These are phyloP conservation scores for Stictocephala bisonia DNA, from an alignment of 2,888 invertebrate species.

Conservation along the genomic window DNA sequence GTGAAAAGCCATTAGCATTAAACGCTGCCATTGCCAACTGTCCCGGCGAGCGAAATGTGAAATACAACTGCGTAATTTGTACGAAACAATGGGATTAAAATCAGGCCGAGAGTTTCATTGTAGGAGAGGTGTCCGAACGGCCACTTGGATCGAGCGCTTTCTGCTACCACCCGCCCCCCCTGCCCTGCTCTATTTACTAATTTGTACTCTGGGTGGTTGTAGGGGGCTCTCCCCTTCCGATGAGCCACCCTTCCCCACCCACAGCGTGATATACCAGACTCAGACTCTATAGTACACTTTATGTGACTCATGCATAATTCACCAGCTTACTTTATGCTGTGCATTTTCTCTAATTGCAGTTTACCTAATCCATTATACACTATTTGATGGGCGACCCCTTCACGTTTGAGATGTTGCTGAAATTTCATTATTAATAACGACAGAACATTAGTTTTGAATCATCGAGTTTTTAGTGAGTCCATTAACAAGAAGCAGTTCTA, in stretches of 20 bases:
- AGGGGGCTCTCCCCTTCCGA: neutral
- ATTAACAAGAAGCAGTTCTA: too few species aligned
- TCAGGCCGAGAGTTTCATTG: neutral
- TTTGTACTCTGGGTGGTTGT: conserved; percentile 33
- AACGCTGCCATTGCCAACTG: neutral
- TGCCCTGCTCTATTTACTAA: conserved; percentile 34
- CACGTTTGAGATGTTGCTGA: conserved; percentile 4
- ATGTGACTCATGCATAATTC: conserved; percentile 36
- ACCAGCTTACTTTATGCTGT: conserved; percentile 23
- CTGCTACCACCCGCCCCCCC: too few species aligned
- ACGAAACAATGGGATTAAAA: conserved; percentile 27
- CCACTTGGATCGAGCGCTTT: conserved; percentile 29
- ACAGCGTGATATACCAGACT: neutral
- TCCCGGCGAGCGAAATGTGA: neutral
- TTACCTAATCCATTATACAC: conserved; percentile 30
- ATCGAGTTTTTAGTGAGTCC: too few species aligned
- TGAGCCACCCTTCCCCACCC: neutral
- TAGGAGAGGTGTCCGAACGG: conserved; percentile 22
- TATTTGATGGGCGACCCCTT: conserved; percentile 5
- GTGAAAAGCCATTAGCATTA: neutral
- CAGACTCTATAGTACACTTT: conserved; percentile 31
- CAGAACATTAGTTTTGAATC: too few species aligned
- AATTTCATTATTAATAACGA: too few species aligned
- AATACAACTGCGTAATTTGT: conserved; percentile 21
- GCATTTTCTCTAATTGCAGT: conserved; percentile 35